Conservation (phyloP, 2,797 vertebrate species). For the Scolopax bukidnonensis region DNA sequence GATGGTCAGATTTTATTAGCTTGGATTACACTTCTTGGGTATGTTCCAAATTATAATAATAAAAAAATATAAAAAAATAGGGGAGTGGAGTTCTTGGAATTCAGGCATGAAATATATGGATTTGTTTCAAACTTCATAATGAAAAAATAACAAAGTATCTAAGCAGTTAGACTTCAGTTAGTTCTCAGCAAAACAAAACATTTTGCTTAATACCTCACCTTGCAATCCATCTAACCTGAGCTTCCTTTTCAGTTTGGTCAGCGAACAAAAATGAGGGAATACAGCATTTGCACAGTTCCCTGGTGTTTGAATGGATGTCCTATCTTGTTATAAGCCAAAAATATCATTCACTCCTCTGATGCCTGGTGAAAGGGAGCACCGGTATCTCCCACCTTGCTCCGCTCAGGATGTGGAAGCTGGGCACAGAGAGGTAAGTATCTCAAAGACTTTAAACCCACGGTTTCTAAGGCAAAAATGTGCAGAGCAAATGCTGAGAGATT, state of each 20-base stretch:
- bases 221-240: not conserved
- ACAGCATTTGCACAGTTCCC: not conserved
- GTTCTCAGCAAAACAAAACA: conserved; percentile 12
- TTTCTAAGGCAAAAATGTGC: not conserved
- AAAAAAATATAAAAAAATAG: not conserved
- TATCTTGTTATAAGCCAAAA: not conserved
- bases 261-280: not conserved
- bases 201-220: conserved; percentile 40
- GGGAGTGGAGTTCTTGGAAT: conserved; percentile 34
- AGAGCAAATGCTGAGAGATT: not conserved
- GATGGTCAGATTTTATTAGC: conserved; percentile 25
- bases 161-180: not conserved
- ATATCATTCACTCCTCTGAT: not conserved
- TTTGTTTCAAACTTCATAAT: conserved; percentile 47
- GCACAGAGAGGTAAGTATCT: not conserved
- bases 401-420: not conserved
- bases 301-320: not conserved
- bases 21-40: conserved; percentile 14
- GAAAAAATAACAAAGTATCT: conserved; percentile 36
- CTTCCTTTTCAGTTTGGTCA: not conserved
- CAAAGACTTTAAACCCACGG: not conserved
- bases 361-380: not conserved
- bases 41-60: not conserved
- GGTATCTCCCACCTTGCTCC: not conserved
- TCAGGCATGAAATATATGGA: conserved; percentile 26